These are phyloP conservation scores for Phortica okadai DNA, from an alignment of 2,888 invertebrate species.

Conservation along the genomic window DNA sequence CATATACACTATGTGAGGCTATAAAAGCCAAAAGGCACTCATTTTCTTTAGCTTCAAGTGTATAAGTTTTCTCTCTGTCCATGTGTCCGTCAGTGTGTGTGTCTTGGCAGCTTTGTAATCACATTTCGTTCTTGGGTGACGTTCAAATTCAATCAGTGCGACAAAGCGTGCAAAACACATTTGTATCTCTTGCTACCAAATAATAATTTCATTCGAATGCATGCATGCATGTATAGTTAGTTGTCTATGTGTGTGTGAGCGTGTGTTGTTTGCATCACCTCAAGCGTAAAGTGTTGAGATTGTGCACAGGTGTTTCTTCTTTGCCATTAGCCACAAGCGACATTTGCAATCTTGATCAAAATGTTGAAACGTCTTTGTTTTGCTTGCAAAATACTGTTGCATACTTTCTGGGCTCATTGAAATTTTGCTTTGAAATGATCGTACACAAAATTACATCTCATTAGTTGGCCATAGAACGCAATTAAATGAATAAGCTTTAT, in stretches of 20 bases:
- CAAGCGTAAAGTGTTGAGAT: constrained; percentile 26
- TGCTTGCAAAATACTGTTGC: constrained; percentile 1
- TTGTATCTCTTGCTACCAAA: neutral
- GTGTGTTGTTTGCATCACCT: neutral
- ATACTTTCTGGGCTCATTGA: constrained; percentile 8
- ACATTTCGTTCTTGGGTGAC: constrained; percentile 26
- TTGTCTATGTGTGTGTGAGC: neutral
- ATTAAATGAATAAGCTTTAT: constrained; percentile 52
- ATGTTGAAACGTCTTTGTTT: neutral
- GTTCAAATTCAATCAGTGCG: constrained; percentile 63
- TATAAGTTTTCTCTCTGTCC: constrained; percentile 1
- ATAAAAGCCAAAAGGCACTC: constrained; percentile 6
- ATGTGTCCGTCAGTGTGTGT: constrained; percentile 35
- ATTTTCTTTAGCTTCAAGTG: neutral
- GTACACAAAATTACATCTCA: constrained; percentile 32
- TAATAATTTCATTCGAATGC: neutral
- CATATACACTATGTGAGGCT: constrained; percentile 4
- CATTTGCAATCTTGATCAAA: neutral
- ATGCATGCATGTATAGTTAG: neutral
- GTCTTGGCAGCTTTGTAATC: constrained; percentile 3
- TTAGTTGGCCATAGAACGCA: constrained; percentile 64
- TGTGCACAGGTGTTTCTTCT: constrained; percentile 6
- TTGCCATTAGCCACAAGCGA: neutral
- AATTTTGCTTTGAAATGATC: neutral
- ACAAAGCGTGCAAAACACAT: constrained; percentile 14